These are phyloP conservation scores for Chaetura pelagica DNA, from an alignment of 2,113 vertebrate genomes.

Conservation along the genomic window DNA sequence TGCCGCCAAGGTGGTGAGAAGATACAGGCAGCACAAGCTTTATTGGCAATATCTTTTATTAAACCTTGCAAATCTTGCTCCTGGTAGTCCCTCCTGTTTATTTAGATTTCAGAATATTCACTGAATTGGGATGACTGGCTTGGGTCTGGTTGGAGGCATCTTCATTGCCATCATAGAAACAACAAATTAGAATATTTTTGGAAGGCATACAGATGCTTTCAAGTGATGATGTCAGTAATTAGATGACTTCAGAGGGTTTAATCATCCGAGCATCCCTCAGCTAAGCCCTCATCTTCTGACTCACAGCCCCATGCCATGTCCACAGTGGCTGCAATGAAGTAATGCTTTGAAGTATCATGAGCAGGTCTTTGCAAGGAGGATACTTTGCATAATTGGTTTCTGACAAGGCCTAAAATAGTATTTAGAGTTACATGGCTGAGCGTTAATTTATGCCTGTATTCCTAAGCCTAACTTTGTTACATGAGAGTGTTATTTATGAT, in stretches of 20 bases:
- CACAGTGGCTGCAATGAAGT: not conserved
- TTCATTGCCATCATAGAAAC: not conserved
- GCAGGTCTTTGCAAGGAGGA: not conserved
- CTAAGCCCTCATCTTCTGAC: not conserved
- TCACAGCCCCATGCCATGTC: not conserved
- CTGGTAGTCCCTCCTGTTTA: not conserved
- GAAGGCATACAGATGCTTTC: not conserved
- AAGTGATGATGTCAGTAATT: not conserved
- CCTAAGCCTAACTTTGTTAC: not conserved
- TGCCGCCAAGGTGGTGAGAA: not conserved
- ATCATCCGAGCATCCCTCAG: not conserved
- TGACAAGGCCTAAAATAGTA: conserved; percentile 51
- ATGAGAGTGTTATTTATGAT: not conserved
- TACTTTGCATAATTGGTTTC: conserved; percentile 54
- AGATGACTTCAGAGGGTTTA: not conserved
- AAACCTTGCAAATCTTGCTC: not conserved
- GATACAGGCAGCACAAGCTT: not conserved
- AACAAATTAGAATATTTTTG: not conserved
- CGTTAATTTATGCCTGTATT: conserved; percentile 51
- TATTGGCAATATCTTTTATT: not conserved
- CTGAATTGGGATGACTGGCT: rapidly evolving
- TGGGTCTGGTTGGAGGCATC: not conserved
- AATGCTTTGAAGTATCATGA: not conserved
- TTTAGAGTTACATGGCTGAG: not conserved
- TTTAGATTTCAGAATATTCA: not conserved